Evolutionary conservation across 2,888 invertebrate species (phyloP), one percentile per base, ranked within the genome.

Genomic region (Gibbula magus): DNA sequence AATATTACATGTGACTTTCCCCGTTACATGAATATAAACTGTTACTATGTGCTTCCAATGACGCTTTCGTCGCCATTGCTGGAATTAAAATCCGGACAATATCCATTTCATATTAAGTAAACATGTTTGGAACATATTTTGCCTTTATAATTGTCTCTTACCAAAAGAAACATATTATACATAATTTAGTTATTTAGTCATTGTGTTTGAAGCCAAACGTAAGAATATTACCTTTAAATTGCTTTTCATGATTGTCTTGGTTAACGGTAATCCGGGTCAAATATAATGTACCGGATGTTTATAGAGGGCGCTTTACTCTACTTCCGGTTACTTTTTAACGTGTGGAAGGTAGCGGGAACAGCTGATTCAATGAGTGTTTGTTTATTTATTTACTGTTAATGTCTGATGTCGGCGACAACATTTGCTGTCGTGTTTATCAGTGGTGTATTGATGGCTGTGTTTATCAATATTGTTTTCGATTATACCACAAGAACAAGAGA

Each of bases 11-110:
- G 13, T 10, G 10, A 10, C 13, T 45, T 45, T 13, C 45, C 5
- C 45, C 10, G 22, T 7, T 18, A 52, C 45, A 45, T 45, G 45
- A 10, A 45, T 45, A 45, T 10, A 45, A 45, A 16, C 45, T 53
- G 81, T 81, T 67, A 78, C 81, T 75, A 79, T 35, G 81, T 35
- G 74, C 70, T 70, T 56, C 61, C 56, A 79, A 81, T 74, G 79
- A 79, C 81, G 77, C 77, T 81, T 52, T 66, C 29, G 61, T 22
- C 22, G 61, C 61, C 61, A 61, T 53, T 39, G 25, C 29, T 73
- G 74, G 75, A 76, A 79, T 22, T 61, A 61, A 61, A 61, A 61
- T 8, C 16, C 61, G 61, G 29, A 18, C 25, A 61, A 29, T 22
- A 61, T 3, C 13, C 29, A 29, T 45, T 45, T 45, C 13, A 1